Evolutionary conservation across 2,113 vertebrate genomes (phyloP), one percentile per base, ranked within the genome.

Genomic region (Cacatua alba): DNA sequence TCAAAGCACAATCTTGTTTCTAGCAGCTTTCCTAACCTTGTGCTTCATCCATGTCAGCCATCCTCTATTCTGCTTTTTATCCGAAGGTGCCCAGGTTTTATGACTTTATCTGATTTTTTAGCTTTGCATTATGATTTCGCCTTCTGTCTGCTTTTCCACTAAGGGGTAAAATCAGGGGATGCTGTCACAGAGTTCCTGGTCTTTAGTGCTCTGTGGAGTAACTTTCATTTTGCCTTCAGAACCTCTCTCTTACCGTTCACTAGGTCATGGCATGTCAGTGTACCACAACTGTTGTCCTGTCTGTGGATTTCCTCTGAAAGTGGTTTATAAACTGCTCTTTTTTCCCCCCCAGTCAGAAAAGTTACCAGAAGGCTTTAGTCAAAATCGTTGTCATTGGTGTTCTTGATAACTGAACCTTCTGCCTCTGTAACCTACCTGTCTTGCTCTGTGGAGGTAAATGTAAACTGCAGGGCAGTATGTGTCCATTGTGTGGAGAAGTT

Each of bases 331-430:
- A 41, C 18, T 35, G 33, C 13, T 31, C 4, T 41, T 29, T 13
- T n/a, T 51, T 41, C 31, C 13, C 13, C 13, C 6, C 16, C 10
- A 24, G 3, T 75, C 46, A 75, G 39, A 75, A 53, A 44, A 57
- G 17, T 67, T 37, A 57, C 19, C 14, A 48, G 39, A 48, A 21
- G 7, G 18, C 5, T 82, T 86, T 48, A 62, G 35, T 29, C 12
- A 39, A 28, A 78, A 31, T 25, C 37, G 18, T 44, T 43, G 46
- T 70, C 29, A 53, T 23, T 0, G 0, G 4, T 74, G 65, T 24
- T 65, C 43, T 29, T 23, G 17, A 4, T 70, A 52, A n/a, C 39
- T 26, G 72, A 68, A 31, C 52, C 41, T 59, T 86, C 62, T n/a
- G 26, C 3, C 19, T 69, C 33, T 23, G 2, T 20, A 57, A n/a